Evolutionary conservation across 2,888 invertebrate species (phyloP), one percentile per base, ranked within the genome.

Genomic region (Orthonychiurus folsomi): DNA sequence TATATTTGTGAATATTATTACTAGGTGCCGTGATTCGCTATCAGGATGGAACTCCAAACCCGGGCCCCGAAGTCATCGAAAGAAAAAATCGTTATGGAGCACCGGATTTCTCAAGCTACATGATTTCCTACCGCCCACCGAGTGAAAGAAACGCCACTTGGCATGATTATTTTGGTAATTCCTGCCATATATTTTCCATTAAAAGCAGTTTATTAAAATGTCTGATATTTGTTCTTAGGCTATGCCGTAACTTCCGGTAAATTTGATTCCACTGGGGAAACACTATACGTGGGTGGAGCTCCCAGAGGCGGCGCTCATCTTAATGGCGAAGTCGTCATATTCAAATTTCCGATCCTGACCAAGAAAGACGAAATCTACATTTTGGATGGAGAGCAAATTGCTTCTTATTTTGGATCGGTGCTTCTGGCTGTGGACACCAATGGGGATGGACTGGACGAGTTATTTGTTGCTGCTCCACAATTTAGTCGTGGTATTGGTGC

Each of bases 381-480:
- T 50, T 50, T 62, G 2, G 2, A 28, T 2, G 65, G 66, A 18
- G 53, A 47, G 21, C 63, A 67, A 50, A 57, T 64, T 25, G 67
- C 66, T 12, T 63, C 65, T 12, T 67, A 67, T 50, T 69, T 69
- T 62, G 69, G 69, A 1, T 66, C 62, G 21, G 56, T 60, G 12
- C 2, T 69, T 15, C 58, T 63, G 20, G 59, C 66, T n/a, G 63
- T 55, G 2, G 65, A 69, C 48, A 58, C 64, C 58, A 63, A 65
- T 2, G 65, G 66, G 1, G 63, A 67, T 60, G 63, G 63, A 24
- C 12, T 50, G 1, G 64, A 67, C 53, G 66, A 69, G 24, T 52
- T 69, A 1, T 28, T 69, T n/a, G 64, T 69, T 0, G 69, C 66
- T 9, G 64, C 69, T n/a, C 69, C 69, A 20, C 15, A 58, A 12